Conservation (phyloP, 2,888 invertebrate genomes). For the Stenotaenia linearis region DNA sequence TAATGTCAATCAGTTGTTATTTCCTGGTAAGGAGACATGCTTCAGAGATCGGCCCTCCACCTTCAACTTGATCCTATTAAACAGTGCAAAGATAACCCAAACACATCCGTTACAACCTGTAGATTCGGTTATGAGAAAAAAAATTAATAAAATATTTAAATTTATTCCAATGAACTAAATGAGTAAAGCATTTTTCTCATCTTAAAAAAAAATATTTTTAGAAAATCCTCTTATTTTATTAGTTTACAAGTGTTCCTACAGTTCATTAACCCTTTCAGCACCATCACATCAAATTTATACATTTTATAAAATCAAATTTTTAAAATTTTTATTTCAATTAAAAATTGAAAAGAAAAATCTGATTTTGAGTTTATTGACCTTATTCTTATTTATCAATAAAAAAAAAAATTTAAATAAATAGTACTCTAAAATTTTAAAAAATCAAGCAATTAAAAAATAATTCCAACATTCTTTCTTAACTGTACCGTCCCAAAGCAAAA, state of each 20-base stretch:
- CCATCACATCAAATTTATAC: not conserved
- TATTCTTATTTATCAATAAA: not conserved
- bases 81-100: not conserved
- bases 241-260: not conserved
- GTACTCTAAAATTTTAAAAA: not conserved
- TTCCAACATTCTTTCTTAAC: not conserved
- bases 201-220: not conserved
- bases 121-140: not conserved
- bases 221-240: too few relatives aligned
- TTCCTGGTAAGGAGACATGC: conserved; percentile 21
- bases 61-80: not conserved
- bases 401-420: not conserved
- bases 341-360: not conserved
- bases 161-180: not conserved
- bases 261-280: not conserved
- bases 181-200: not conserved
- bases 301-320: not conserved
- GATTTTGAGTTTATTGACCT: not conserved
- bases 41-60: not conserved
- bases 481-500: not conserved
- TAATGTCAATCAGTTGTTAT: not conserved
- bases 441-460: not conserved
- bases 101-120: not conserved
- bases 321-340: not conserved
- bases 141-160: not conserved